phyloP scores from a whole-genome alignment of 2,888 invertebrate genomes.

The Pinctada fucata region DNA sequence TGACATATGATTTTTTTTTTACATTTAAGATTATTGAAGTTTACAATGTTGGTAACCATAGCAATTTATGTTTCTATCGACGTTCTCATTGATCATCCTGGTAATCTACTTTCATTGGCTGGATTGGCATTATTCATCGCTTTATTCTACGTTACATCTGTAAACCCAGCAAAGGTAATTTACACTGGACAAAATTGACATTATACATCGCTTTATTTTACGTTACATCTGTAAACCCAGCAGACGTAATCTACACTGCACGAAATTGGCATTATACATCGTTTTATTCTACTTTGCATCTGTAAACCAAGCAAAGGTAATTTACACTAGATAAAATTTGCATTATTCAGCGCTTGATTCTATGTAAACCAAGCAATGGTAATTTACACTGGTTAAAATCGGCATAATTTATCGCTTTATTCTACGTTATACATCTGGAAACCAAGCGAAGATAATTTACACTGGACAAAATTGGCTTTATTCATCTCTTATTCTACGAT shows the following conservation, averaged over 20 bases:
- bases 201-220: slow-evolving; percentile 65
- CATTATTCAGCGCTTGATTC: too few relatives aligned
- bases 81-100: slow-evolving; percentile 55
- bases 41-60: slow-evolving; percentile 39
- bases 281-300: slow-evolving; percentile 67
- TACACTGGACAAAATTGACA: slow-evolving; percentile 31
- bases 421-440: too few relatives aligned
- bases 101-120: slow-evolving; percentile 64
- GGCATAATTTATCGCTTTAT: too few relatives aligned
- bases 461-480: too few relatives aligned
- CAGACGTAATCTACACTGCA: slow-evolving; percentile 52
- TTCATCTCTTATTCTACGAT: slow-evolving; percentile 64
- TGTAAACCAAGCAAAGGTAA: slow-evolving; percentile 66
- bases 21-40: slow-evolving; percentile 44
- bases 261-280: slow-evolving; percentile 56
- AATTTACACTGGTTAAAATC: too few relatives aligned
- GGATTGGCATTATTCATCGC: slow-evolving; percentile 65
- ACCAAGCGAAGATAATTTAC: too few relatives aligned
- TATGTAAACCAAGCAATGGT: too few relatives aligned
- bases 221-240: slow-evolving; percentile 67
- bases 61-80: slow-evolving; percentile 54
- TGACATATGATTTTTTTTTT: neutral
- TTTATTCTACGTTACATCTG: slow-evolving; percentile 67
- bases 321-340: too few relatives aligned
- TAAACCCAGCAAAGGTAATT: slow-evolving; percentile 66